Percentiles rank a stretch among this genome's conserved stretches.
These are phyloP conservation scores for Megalops cyprinoides DNA, from an alignment of 2,797 vertebrate genomes.

Conservation along the genomic window DNA sequence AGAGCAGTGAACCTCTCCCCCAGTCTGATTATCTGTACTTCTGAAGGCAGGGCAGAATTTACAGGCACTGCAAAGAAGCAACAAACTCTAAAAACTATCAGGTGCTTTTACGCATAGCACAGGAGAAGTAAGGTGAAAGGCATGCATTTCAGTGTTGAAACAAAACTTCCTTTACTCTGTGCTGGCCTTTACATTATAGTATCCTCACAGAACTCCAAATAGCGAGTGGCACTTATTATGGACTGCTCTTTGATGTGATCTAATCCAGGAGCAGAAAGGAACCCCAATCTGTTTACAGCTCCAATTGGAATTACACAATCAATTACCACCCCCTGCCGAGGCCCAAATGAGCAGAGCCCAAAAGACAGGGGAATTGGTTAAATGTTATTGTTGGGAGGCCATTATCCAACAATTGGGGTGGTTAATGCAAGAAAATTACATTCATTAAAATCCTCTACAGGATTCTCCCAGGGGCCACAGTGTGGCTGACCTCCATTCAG, in stretches of 20 bases:
- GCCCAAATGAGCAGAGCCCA: slow-evolving; percentile 77
- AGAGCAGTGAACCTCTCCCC: slow-evolving; percentile 37
- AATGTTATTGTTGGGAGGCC: slow-evolving; percentile 74
- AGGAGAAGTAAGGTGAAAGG: slow-evolving; percentile 19
- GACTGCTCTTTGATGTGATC: slow-evolving; percentile 64
- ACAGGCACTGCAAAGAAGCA: background rate
- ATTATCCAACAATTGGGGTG: slow-evolving; percentile 79
- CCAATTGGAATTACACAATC: slow-evolving; percentile 64
- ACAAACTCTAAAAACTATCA: background rate
- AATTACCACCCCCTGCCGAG: slow-evolving; percentile 63
- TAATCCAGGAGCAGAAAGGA: slow-evolving; percentile 58
- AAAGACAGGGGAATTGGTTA: slow-evolving; percentile 74
- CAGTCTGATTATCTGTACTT: slow-evolving; percentile 22
- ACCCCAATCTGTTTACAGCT: slow-evolving; percentile 63
- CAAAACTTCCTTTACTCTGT: background rate
- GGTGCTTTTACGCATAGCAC: no score
- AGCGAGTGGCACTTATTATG: slow-evolving; percentile 35
- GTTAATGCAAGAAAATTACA: slow-evolving; percentile 76
- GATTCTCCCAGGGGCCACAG: slow-evolving; percentile 65
- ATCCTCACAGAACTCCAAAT: slow-evolving; percentile 8
- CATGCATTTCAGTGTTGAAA: no score
- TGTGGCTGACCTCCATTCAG: slow-evolving; percentile 78
- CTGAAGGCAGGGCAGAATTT: slow-evolving; percentile 37
- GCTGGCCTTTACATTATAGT: slow-evolving; percentile 7
- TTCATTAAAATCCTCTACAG: slow-evolving; percentile 76